These are phyloP conservation scores for Bovichtus variegatus DNA, from an alignment of 2,797 vertebrate species.

Conservation along the genomic window DNA sequence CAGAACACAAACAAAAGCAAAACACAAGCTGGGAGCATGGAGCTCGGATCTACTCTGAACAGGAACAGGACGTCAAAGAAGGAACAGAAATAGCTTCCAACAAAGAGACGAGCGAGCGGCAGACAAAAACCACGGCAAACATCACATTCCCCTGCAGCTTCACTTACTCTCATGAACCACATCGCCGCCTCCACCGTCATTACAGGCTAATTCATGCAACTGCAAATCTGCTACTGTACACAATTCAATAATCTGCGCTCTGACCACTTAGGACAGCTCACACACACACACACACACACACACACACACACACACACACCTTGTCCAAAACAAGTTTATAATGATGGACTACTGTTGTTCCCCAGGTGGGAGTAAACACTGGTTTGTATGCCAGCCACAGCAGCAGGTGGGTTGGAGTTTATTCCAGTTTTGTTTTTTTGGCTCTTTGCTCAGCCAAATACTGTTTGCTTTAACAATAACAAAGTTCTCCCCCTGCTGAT, in stretches of 20 bases:
- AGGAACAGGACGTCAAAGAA: not conserved
- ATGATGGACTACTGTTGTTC: conserved; percentile 15
- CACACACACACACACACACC: not conserved
- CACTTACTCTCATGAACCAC: conserved; percentile 45
- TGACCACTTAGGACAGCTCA: not conserved
- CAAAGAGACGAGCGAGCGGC: not conserved
- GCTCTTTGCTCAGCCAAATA: conserved; percentile 4
- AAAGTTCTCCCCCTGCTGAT: not conserved
- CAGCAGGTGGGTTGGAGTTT: not conserved
- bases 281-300: not conserved
- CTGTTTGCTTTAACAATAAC: not conserved
- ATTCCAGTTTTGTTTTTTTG: not conserved
- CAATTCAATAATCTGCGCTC: not conserved
- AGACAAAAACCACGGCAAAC: not conserved
- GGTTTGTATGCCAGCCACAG: not conserved
- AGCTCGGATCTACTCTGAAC: not conserved
- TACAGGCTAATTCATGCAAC: conserved; percentile 32
- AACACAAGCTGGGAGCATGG: not conserved
- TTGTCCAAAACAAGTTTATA: not conserved
- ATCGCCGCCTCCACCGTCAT: conserved; percentile 9
- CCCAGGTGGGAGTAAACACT: conserved; percentile 6
- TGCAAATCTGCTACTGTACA: not conserved
- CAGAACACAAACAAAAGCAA: conserved; percentile 4
- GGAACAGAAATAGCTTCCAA: conserved; percentile 4
- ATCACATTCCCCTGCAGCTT: not conserved